Percentiles rank a stretch among this genome's conserved stretches.
Evolutionary conservation across 2,888 invertebrate species (phyloP).

Genomic region (Athalia cordata): DNA sequence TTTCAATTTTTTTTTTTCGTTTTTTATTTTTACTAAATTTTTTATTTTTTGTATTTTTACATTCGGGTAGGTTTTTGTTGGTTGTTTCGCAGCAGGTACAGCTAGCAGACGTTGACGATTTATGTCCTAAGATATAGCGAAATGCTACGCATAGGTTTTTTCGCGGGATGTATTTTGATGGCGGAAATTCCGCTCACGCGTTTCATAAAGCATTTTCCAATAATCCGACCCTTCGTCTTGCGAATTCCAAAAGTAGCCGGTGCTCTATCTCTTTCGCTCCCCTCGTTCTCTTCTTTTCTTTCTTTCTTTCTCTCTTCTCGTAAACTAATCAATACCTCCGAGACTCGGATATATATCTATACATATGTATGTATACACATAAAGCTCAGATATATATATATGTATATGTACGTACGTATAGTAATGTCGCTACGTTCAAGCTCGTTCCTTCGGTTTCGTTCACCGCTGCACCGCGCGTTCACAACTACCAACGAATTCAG

Average conservation of each 20-base stretch:
- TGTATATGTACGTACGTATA: neutral
- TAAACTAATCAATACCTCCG: constrained; percentile 39
- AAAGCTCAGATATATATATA: neutral
- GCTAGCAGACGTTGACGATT: constrained; percentile 21
- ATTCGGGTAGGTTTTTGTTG: neutral
- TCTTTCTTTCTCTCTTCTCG: neutral
- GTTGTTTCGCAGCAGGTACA: no score
- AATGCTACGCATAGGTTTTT: constrained; percentile 31
- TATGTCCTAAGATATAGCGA: constrained; percentile 9
- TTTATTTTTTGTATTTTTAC: no score
- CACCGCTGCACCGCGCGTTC: no score
- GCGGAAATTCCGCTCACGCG: constrained; percentile 41
- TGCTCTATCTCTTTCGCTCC: no score
- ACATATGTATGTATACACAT: no score
- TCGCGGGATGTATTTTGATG: neutral
- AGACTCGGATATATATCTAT: neutral
- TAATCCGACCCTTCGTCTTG: constrained; percentile 40
- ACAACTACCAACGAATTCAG: no score
- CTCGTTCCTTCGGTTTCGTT: no score
- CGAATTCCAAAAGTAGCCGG: constrained; percentile 42
- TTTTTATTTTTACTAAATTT: neutral
- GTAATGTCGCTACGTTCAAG: neutral
- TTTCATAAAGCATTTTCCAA: constrained; percentile 44
- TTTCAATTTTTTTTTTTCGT: neutral
- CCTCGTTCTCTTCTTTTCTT: no score